Percentiles rank a stretch among this genome's conserved stretches.
Conservation (phyloP, 92 coral and sea anemone genomes). For the Porites lobata region DNA sequence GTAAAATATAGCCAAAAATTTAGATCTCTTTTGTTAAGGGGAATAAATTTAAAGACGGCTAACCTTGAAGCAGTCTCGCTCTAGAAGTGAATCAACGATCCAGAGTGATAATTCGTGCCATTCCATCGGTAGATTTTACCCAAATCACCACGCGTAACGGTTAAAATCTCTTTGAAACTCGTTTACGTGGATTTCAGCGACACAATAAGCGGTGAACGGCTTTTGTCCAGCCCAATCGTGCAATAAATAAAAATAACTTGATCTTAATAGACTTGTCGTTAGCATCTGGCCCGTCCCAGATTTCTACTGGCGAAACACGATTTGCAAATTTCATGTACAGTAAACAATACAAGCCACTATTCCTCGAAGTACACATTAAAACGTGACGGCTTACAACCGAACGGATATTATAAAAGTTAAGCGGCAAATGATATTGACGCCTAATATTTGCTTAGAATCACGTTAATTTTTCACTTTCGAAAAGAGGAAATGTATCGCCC, state of each 20-base stretch:
- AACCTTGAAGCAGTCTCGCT: slow-evolving; percentile 97
- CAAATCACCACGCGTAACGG: slow-evolving; percentile 22
- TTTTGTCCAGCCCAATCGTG: not conserved
- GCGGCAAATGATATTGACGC: slow-evolving; percentile 35
- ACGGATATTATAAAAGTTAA: slow-evolving; percentile 39
- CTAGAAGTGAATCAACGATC: slow-evolving; percentile 91
- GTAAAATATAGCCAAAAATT: not conserved
- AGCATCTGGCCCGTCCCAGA: slow-evolving; percentile 27
- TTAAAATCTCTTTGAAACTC: not conserved
- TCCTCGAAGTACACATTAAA: not conserved
- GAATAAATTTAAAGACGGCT: slow-evolving; percentile 22
- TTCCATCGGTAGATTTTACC: slow-evolving; percentile 67
- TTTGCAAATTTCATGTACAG: slow-evolving; percentile 1
- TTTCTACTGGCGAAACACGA: slow-evolving; percentile 19
- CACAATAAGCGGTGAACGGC: not conserved
- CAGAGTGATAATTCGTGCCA: slow-evolving; percentile 94
- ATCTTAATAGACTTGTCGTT: slow-evolving; percentile 14
- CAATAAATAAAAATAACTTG: slow-evolving; percentile 21
- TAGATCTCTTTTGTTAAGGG: not conserved
- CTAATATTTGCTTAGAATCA: slow-evolving; percentile 26
- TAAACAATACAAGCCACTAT: not conserved
- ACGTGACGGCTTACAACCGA: slow-evolving; percentile 26
- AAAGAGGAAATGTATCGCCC: slow-evolving; percentile 30
- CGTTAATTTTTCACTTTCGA: slow-evolving; percentile 15
- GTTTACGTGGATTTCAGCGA: slow-evolving; percentile 15